Evolutionary conservation across 2,113 vertebrate genomes (phyloP).

Genomic region (Xenopus laevis): DNA sequence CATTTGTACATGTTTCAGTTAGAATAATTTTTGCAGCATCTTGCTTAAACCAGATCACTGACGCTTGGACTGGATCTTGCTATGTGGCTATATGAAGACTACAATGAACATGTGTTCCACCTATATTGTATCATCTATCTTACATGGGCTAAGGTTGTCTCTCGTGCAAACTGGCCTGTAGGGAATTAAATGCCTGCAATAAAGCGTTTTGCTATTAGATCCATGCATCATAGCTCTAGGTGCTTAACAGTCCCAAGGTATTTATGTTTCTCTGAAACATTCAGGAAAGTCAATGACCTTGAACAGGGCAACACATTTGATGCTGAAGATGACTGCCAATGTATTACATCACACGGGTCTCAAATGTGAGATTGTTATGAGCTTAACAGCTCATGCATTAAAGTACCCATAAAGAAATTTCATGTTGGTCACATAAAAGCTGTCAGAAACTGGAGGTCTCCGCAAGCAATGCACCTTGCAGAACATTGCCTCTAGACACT

Average conservation of each 20-base stretch:
- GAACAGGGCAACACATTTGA: slow-evolving; percentile 16
- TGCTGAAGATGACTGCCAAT: not conserved
- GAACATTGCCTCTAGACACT: not conserved
- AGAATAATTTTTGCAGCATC: not conserved
- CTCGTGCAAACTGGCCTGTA: slow-evolving; percentile 24
- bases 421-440: not conserved
- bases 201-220: slow-evolving; percentile 38
- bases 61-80: not conserved
- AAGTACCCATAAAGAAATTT: not conserved
- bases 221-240: slow-evolving; percentile 32
- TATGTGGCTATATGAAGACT: not conserved
- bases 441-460: not conserved
- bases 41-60: not conserved
- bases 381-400: slow-evolving; percentile 11
- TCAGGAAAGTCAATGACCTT: slow-evolving; percentile 3
- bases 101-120: slow-evolving; percentile 6
- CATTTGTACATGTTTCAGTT: too few species aligned
- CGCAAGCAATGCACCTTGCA: not conserved
- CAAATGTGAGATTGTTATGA: not conserved
- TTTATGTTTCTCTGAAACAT: slow-evolving; percentile 10
- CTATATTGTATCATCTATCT: slow-evolving; percentile 38
- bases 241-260: slow-evolving; percentile 9
- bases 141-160: slow-evolving; percentile 17
- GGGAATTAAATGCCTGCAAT: slow-evolving; percentile 24
- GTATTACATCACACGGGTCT: not conserved